These are phyloP conservation scores for Epiperipatus broadwayi DNA, from an alignment of 2,888 invertebrate genomes.

Conservation along the genomic window DNA sequence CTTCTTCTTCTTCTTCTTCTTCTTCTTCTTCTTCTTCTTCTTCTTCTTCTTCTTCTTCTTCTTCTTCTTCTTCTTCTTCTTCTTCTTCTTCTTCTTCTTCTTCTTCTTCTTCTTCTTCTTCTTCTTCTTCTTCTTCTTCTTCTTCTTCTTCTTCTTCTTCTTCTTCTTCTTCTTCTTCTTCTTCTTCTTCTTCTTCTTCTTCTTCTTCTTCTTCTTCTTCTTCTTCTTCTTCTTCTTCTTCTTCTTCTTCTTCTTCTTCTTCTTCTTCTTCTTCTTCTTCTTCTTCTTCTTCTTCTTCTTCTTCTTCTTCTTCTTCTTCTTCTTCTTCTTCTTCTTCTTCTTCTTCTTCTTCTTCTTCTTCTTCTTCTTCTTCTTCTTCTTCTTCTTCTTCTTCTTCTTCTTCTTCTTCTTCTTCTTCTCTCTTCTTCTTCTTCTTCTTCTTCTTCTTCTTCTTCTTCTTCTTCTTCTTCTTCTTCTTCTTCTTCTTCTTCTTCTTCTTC, in stretches of 20 bases:
- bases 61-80: not conserved
- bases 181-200: constrained; percentile 3
- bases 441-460: too few relatives aligned
- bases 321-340: constrained; percentile 3
- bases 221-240: constrained; percentile 3
- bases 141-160: not conserved
- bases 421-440: too few relatives aligned
- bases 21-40: constrained; percentile 3
- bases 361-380: constrained; percentile 3
- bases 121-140: constrained; percentile 3
- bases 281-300: constrained; percentile 3
- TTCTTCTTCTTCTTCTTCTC: constrained; percentile 3
- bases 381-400: constrained; percentile 3
- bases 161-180: not conserved
- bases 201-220: constrained; percentile 3
- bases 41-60: constrained; percentile 1
- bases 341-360: constrained; percentile 3
- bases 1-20: constrained; percentile 3
- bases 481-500: too few relatives aligned
- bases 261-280: constrained; percentile 3
- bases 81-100: not conserved
- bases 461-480: too few relatives aligned
- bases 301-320: constrained; percentile 3
- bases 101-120: not conserved
- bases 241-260: constrained; percentile 3